Percentiles rank a stretch among this genome's conserved stretches.
Conservation (phyloP, 2,797 vertebrate species). For the Pelodytes ibericus region DNA sequence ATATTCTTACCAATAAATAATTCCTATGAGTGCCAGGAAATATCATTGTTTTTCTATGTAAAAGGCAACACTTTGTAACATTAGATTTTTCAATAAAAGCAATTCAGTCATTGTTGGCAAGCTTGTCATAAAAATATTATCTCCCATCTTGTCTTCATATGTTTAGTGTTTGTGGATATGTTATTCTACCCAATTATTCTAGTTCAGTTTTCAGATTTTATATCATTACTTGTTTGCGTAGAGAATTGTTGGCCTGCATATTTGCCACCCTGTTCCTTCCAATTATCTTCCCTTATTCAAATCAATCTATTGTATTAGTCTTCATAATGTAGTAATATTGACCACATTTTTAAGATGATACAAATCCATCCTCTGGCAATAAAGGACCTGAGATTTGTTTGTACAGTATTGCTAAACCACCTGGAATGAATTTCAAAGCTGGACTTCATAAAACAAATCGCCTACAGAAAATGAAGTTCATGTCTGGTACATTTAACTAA, state of each 20-base stretch:
- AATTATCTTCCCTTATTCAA: conserved; percentile 33
- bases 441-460: conserved; percentile 38
- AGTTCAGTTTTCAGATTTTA: background rate
- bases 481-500: conserved; percentile 23
- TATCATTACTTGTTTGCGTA: conserved; percentile 6
- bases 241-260: conserved; percentile 1
- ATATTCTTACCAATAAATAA: background rate
- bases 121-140: conserved; percentile 6
- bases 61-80: background rate
- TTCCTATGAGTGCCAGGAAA: background rate
- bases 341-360: conserved; percentile 39
- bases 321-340: conserved; percentile 32
- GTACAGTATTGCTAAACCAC: conserved; percentile 43
- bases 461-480: conserved; percentile 25
- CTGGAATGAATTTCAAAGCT: conserved; percentile 50
- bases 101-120: background rate
- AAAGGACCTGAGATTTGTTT: conserved; percentile 38
- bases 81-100: background rate
- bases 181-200: conserved; percentile 7
- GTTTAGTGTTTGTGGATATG: background rate
- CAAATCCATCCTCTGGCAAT: conserved; percentile 40
- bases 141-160: background rate
- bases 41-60: background rate
- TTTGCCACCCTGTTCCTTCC: background rate
- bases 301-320: conserved; percentile 32